Evolutionary conservation across 2,797 vertebrate species (phyloP), one percentile per base, ranked within the genome.

Genomic region (Scolopax bukidnonensis): DNA sequence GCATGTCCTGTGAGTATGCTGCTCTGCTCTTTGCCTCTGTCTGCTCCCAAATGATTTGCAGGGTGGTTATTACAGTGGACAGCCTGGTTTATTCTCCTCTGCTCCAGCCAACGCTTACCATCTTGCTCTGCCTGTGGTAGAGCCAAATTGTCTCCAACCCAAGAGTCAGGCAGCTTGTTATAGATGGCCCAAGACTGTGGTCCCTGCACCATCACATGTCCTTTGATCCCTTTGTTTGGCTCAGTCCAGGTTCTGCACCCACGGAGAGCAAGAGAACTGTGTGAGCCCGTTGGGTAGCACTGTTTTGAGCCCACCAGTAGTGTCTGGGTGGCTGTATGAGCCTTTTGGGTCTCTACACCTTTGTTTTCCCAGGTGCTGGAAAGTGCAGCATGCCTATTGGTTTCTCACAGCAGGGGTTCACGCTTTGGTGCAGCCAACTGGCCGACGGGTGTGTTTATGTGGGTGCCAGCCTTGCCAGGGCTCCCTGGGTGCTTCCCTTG

Each of bases 391-490:
- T 10, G 28, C 54, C 60, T n/a, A 18, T 53, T 11, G 11, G 16
- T 18, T 53, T 53, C 51, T 30, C 51, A 53, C 16, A 53, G 9
- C 0, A 4, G 27, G 5, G 16, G 10, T 9, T 68, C 18, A 8
- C 38, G 0, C 0, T 47, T 17, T 18, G 21, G 3, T 15, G 47
- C 16, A 10, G 16, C 8, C 21, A 27, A 53, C 0, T 4, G n/a
- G 40, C 17, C 1, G 4, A 48, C 8, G 19, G 38, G 30, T 7
- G 1, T 53, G 48, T 10, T 40, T 63, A 16, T 32, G 73, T 38
- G 68, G 48, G 71, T 69, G 57, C n/a, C 74, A 84, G 30, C 50
- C 41, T 61, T 59, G 53, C 78, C 65, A 25, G 32, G 60, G 45
- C 2, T 81, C 47, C 45, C 45, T 1, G 3, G 48, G 17, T 12